Percentiles rank a stretch among this genome's conserved stretches.
Evolutionary conservation across 2,888 invertebrate genomes (phyloP).

Genomic region (Heliconius charithonia): DNA sequence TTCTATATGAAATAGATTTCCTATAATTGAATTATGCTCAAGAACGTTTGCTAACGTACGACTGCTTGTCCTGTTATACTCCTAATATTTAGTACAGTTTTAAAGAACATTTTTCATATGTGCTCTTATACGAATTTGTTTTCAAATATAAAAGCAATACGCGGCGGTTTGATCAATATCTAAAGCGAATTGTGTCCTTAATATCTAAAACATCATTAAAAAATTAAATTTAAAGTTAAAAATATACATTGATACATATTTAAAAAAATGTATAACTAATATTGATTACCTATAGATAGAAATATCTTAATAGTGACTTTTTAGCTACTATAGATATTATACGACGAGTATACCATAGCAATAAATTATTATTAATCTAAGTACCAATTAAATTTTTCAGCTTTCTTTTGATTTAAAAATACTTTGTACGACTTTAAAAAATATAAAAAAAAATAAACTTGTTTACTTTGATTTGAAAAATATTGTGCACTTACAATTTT

Average conservation of each 20-base stretch:
- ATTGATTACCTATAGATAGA: neutral
- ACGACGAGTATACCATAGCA: no score
- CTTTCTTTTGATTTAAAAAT: constrained; percentile 24
- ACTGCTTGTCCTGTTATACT: neutral
- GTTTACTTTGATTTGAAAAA: no score
- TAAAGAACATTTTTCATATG: neutral
- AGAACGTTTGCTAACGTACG: neutral
- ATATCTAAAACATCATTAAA: neutral
- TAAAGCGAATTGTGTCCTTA: neutral
- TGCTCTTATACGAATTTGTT: neutral
- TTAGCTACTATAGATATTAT: neutral
- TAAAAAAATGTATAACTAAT: neutral
- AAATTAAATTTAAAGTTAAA: neutral
- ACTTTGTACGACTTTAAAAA: neutral
- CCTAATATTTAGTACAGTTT: no score
- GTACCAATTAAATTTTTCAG: neutral
- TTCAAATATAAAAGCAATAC: neutral
- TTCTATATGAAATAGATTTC: constrained; percentile 16
- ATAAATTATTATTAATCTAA: no score
- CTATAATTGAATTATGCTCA: constrained; percentile 10
- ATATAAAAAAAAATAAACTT: no score
- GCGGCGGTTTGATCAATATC: neutral
- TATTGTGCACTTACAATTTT: neutral
- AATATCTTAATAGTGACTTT: neutral
- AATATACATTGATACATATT: neutral